Evolutionary conservation across 2,888 invertebrate genomes (phyloP), one percentile per base, ranked within the genome.

Genomic region (Smittia sp.): DNA sequence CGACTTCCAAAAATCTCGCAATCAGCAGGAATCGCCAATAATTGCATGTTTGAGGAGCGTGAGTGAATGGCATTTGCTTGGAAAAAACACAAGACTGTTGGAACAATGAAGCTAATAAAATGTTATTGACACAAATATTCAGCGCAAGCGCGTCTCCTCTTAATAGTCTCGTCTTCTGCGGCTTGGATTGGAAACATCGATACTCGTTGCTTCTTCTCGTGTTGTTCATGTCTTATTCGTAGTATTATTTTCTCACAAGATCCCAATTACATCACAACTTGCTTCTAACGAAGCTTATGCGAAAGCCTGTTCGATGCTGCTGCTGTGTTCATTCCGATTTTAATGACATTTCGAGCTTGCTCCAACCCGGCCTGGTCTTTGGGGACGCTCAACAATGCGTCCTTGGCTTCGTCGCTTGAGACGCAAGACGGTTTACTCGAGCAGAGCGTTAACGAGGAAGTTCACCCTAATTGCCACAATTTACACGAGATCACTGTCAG

Each of bases 71-170:
- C 52, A 54, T 54, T 54, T 70, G 58, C 58, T 4, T 22, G 3
- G 6, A 22, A 7, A 4, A 18, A 52, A n/a, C 7, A 3, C 3
- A 58, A 58, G 58, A 18, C 7, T 54, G 69, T 39, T 2, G 25
- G 65, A 65, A 65, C 69, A 70, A 70, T 70, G 69, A 52, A 27
- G 54, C 41, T 20, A 54, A 70, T 54, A 70, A 70, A 70, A 70
- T 70, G 69, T 70, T 70, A 70, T 70, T 70, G 69, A 70, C 69
- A 70, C 69, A 70, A 70, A 70, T 70, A 70, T 70, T 54, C 22
- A 58, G 20, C 58, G 18, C 58, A 22, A 58, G 9, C 18, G n/a
- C n/a, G 22, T 58, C 58, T 7, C 22, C 18, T 58, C n/a, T 58
- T 58, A 58, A 58, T 58, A 58, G 58, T 22, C 6, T 20, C 18